phyloP scores from a whole-genome alignment of 2,113 vertebrate genomes.

The Tamias sibiricus region DNA sequence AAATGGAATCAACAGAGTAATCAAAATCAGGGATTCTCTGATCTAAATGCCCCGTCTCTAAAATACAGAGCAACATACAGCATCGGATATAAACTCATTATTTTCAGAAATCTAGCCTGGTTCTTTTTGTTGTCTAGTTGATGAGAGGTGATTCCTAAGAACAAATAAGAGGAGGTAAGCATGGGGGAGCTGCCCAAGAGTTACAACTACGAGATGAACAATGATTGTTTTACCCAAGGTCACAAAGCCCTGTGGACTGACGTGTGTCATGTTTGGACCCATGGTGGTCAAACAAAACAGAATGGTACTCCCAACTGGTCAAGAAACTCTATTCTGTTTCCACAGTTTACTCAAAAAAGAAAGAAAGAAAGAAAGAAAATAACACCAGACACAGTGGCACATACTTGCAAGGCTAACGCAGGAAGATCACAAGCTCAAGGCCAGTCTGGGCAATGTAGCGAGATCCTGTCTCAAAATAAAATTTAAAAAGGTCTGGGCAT shows the following conservation, averaged over 20 bases:
- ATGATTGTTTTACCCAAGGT: neutral
- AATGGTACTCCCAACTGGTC: neutral
- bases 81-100: neutral
- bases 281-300: neutral
- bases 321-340: neutral
- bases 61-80: neutral
- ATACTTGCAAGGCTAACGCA: neutral
- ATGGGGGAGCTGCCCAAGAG: neutral
- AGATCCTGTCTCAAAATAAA: neutral
- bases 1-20: neutral
- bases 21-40: neutral
- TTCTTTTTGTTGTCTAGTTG: neutral
- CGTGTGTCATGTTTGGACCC: fast-evolving
- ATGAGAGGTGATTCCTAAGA: neutral
- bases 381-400: neutral
- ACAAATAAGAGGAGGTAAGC: neutral
- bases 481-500: neutral
- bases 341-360: neutral
- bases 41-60: neutral
- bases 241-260: neutral
- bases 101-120: slow-evolving; percentile 26
- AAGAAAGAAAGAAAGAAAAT: too few relatives aligned
- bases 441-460: neutral
- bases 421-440: neutral
- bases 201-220: neutral